Evolutionary conservation across 2,797 vertebrate species (phyloP).

Genomic region (Sebastes glaucus): DNA sequence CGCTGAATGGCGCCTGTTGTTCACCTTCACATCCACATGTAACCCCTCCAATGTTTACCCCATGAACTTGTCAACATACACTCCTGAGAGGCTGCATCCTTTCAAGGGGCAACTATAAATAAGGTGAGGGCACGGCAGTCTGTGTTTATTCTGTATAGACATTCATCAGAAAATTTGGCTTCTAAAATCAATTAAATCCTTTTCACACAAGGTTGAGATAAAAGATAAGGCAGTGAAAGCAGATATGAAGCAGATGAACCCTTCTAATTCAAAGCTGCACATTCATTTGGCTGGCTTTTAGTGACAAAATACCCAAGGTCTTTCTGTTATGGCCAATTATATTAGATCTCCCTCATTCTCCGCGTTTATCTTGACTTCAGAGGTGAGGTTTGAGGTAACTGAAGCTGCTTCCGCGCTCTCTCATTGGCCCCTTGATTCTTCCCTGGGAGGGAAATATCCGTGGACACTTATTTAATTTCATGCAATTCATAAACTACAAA

Average conservation of each 20-base stretch:
- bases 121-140: constrained; percentile 27
- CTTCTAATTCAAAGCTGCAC: constrained; percentile 55
- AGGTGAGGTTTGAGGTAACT: constrained; percentile 48
- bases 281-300: constrained; percentile 70
- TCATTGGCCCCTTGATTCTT: constrained; percentile 50
- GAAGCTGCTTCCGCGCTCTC: constrained; percentile 28
- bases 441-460: constrained; percentile 85
- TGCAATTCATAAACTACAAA: constrained; percentile 88
- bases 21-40: constrained; percentile 54
- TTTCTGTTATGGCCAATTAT: constrained; percentile 61
- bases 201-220: constrained; percentile 59
- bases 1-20: constrained; percentile 39
- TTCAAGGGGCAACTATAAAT: constrained; percentile 47
- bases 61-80: constrained; percentile 39
- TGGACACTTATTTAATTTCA: constrained; percentile 88
- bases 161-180: constrained; percentile 51
- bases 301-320: constrained; percentile 73
- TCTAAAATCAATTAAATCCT: constrained; percentile 72
- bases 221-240: constrained; percentile 72
- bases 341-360: constrained; percentile 51
- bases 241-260: constrained; percentile 70
- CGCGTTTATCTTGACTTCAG: constrained; percentile 52
- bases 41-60: constrained; percentile 49
- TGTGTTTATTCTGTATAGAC: constrained; percentile 37
- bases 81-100: constrained; percentile 30